These are phyloP conservation scores for Drosophila eohydei DNA, from an alignment of 2,888 invertebrate species.

Conservation along the genomic window DNA sequence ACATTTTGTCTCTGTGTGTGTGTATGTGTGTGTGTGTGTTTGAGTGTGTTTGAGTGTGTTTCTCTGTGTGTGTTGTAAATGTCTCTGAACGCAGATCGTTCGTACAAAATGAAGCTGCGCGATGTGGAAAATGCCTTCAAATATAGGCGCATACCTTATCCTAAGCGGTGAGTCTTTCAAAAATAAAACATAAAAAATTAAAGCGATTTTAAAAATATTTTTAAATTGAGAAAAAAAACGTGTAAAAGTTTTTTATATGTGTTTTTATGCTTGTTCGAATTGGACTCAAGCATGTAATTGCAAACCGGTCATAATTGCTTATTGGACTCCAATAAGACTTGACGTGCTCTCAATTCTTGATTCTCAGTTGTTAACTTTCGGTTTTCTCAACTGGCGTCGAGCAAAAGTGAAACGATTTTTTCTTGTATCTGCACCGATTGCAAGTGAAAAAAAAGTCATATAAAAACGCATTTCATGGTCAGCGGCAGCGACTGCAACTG, in stretches of 20 bases:
- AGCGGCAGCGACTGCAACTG: constrained; percentile 48
- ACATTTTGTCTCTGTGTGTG: constrained; percentile 14
- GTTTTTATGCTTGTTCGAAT: neutral
- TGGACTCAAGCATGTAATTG: constrained; percentile 22
- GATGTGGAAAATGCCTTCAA: constrained; percentile 84
- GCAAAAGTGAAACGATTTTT: constrained; percentile 54
- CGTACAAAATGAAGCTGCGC: constrained; percentile 83
- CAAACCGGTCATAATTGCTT: constrained; percentile 70
- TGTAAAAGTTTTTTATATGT: neutral
- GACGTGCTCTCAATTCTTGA: constrained; percentile 62
- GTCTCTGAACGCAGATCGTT: constrained; percentile 73
- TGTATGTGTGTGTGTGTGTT: constrained; percentile 31
- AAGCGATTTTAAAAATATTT: neutral
- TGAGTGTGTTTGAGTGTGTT: constrained; percentile 9
- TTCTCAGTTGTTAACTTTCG: constrained; percentile 58
- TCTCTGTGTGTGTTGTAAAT: constrained; percentile 33
- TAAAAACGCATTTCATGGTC: constrained; percentile 72
- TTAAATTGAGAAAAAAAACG: neutral
- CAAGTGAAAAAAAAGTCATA: constrained; percentile 37
- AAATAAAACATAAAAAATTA: neutral
- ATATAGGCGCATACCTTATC: constrained; percentile 84
- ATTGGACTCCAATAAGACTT: constrained; percentile 38
- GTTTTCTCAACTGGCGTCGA: constrained; percentile 61
- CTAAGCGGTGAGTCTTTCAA: constrained; percentile 82
- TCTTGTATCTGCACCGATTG: constrained; percentile 5